Evolutionary conservation across 2,113 vertebrate genomes (phyloP).

Genomic region (Malurus elegans): DNA sequence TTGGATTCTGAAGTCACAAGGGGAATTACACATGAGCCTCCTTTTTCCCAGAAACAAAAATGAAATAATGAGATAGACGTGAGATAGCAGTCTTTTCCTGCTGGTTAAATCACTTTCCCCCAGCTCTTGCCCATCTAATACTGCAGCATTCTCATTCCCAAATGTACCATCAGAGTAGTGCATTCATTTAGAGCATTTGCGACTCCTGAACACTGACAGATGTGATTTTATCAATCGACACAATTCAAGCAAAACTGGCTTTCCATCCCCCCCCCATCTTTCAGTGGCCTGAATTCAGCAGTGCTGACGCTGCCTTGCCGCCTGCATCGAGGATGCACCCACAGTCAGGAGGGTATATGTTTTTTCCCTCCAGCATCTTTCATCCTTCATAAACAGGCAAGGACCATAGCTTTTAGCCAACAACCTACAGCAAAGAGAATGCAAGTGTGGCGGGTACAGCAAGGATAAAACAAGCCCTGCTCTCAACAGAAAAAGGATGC

Average conservation of each 20-base stretch:
- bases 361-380: conserved; percentile 21
- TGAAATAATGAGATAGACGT: background rate
- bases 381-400: background rate
- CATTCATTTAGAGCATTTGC: background rate
- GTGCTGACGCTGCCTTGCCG: background rate
- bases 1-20: background rate
- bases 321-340: conserved; percentile 39
- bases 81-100: background rate
- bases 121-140: background rate
- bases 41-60: conserved; percentile 28
- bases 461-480: conserved; percentile 19
- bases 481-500: conserved; percentile 47
- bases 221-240: conserved; percentile 48
- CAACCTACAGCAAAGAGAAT: conserved; percentile 31
- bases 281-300: conserved; percentile 52
- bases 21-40: background rate
- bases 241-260: background rate
- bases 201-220: conserved; percentile 43
- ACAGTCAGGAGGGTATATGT: background rate
- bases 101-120: background rate
- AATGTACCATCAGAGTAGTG: background rate
- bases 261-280: background rate
- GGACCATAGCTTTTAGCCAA: conserved; percentile 1
- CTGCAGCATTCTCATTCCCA: conserved; percentile 25
- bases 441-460: background rate